phyloP scores from a whole-genome alignment of 2,113 vertebrate species.

The Spea bombifrons region DNA sequence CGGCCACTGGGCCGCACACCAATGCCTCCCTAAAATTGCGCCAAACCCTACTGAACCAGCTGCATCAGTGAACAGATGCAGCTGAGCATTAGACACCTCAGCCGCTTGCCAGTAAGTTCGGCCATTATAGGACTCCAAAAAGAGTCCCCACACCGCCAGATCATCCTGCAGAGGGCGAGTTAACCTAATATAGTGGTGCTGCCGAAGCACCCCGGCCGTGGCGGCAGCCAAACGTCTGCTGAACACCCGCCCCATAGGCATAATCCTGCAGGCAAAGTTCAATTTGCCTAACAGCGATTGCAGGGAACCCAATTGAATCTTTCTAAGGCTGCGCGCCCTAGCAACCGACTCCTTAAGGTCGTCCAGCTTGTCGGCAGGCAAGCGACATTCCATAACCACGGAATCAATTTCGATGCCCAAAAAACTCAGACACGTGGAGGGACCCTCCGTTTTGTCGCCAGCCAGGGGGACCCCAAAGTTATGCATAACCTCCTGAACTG shows the following conservation, averaged over 20 bases:
- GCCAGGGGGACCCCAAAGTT: too few relatives aligned
- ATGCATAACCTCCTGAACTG: too few relatives aligned
- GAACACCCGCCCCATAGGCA: conserved; percentile 1
- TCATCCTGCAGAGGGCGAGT: background rate
- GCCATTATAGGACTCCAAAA: background rate
- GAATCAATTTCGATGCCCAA: too few relatives aligned
- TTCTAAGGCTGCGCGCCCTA: background rate
- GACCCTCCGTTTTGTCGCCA: too few relatives aligned
- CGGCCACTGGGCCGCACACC: background rate
- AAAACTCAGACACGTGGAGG: too few relatives aligned
- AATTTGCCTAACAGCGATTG: background rate
- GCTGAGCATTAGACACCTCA: too few relatives aligned
- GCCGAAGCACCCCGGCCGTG: background rate
- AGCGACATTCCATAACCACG: too few relatives aligned
- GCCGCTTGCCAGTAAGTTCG: background rate
- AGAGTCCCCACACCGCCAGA: background rate
- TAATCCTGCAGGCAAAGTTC: background rate
- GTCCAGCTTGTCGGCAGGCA: too few relatives aligned
- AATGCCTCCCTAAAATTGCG: background rate
- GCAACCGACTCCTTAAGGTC: too few relatives aligned
- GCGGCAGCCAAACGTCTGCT: background rate
- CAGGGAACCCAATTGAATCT: background rate
- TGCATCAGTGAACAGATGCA: background rate
- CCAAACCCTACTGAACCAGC: background rate
- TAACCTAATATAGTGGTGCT: background rate